phyloP scores from a whole-genome alignment of 2,113 vertebrate species.

The Nettapus auritus region DNA sequence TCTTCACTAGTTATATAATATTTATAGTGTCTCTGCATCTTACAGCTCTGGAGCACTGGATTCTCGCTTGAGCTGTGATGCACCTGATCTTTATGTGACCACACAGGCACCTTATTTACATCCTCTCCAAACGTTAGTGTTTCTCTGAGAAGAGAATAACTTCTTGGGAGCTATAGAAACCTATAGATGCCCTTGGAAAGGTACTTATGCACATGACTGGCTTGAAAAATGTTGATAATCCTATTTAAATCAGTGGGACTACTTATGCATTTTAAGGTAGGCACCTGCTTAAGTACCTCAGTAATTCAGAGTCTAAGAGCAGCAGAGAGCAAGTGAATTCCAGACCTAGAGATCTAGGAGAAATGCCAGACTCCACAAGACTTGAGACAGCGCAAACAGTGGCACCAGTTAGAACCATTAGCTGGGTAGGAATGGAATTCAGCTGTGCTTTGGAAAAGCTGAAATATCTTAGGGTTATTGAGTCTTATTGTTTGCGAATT shows the following conservation, averaged over 20 bases:
- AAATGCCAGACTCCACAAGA: neutral
- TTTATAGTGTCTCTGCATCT: neutral
- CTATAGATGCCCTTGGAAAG: neutral
- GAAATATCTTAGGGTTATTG: neutral
- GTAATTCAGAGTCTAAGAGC: neutral
- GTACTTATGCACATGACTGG: neutral
- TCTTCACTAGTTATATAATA: neutral
- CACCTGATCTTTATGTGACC: neutral
- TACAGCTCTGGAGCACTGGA: neutral
- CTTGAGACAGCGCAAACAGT: neutral
- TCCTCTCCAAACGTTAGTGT: neutral
- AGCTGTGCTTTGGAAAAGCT: conserved; percentile 49
- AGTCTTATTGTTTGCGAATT: conserved; percentile 3
- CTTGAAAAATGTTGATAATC: conserved; percentile 1
- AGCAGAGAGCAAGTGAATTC: conserved; percentile 19
- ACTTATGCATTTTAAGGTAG: conserved; percentile 2
- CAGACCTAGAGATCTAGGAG: conserved; percentile 9
- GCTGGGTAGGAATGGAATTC: conserved; percentile 44
- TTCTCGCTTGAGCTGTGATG: neutral
- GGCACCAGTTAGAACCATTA: conserved; percentile 41
- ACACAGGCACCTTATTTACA: neutral
- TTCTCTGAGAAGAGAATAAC: neutral
- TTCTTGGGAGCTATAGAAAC: neutral
- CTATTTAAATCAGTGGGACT: conserved; percentile 1
- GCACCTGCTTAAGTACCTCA: conserved; percentile 30